Base-by-base conservation (phyloP, 2,888 invertebrate species). In the Craniophora ligustri region DNA sequence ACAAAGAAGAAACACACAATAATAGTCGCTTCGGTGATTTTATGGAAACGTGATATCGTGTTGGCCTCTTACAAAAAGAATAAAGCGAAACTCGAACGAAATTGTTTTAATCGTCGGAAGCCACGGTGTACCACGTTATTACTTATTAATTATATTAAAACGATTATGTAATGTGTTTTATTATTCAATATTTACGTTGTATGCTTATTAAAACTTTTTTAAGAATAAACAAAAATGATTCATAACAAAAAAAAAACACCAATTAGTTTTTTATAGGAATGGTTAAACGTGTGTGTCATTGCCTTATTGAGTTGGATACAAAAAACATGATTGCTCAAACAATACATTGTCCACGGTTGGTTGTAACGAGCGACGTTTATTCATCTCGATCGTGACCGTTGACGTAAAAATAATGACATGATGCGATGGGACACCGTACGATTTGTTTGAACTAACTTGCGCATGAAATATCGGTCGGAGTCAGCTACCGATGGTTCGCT, bases 401-500 rank as follows among this genome's bases (percentile, higher is more conserved):
- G 80, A 81, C 76, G 79, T 81, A 82, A 82, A 84, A 85, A 81
- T 74, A 72, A 78, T 90, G 91, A 92, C 78, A 69, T 81, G 81
- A 93, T 89, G 42, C 62, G 81, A 85, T 81, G 84, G 78, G 92
- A 92, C 92, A 89, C 86, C 90, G 89, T 91, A 92, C 89, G 92
- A 93, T 92, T 92, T 92, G 92, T 92, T 92, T 91, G 88, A 92
- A 88, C 90, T 88, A 89, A 90, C 87, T 87, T 89, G 88, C 90
- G 91, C 89, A 91, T 87, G 89, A 89, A 90, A 89, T 86, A 82
- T 84, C 79, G 81, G 69, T 76, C 76, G 82, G 86, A 88, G 84
- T 84, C 88, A 86, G 93, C 93, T 92, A 92, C 93, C 91, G 93
- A 88, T 92, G 91, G 92, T 90, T 92, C 82, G 92, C 91, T 92